Evolutionary conservation across 1,140 invertebrate genomes (phyloP).

Genomic region (Rhizoglyphus robini): DNA sequence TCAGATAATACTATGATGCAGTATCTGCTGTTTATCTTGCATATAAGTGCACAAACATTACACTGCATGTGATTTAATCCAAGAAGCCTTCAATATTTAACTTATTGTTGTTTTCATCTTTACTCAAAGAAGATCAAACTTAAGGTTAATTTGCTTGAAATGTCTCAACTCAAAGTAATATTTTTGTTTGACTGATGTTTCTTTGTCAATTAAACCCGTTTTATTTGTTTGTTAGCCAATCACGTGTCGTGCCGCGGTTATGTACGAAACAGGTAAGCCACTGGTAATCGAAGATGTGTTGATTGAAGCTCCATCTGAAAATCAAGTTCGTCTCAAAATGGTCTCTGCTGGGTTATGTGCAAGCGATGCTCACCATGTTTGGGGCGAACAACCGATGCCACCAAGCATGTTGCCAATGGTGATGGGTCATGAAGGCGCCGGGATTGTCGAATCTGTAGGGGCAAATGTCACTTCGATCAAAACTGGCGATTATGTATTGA

Average conservation of each 20-base stretch:
- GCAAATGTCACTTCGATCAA: not conserved
- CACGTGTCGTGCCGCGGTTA: constrained; percentile 24
- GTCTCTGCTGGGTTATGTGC: constrained; percentile 23
- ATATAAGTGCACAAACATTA: no score
- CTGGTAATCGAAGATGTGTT: constrained; percentile 39
- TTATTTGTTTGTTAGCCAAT: constrained; percentile 14
- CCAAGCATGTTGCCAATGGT: not conserved
- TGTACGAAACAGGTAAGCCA: constrained; percentile 29
- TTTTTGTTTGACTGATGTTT: no score
- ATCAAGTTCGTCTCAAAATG: constrained; percentile 38
- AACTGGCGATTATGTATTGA: constrained; percentile 72
- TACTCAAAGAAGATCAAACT: no score
- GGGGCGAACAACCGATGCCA: constrained; percentile 33
- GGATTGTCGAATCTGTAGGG: constrained; percentile 8
- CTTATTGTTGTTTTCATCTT: no score
- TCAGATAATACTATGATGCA: no score
- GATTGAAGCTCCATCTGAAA: constrained; percentile 39
- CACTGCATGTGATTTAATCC: no score
- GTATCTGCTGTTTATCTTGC: no score
- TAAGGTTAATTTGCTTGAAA: no score
- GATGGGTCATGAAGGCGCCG: constrained; percentile 1
- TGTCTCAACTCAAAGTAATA: no score
- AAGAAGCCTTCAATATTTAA: no score
- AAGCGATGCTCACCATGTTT: constrained; percentile 17
- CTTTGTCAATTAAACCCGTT: not conserved